A percentile compares a stretch with the other conserved stretches of the same genome.
Evolutionary conservation across 2,888 invertebrate species (phyloP).

Genomic region (Melieria omissa): DNA sequence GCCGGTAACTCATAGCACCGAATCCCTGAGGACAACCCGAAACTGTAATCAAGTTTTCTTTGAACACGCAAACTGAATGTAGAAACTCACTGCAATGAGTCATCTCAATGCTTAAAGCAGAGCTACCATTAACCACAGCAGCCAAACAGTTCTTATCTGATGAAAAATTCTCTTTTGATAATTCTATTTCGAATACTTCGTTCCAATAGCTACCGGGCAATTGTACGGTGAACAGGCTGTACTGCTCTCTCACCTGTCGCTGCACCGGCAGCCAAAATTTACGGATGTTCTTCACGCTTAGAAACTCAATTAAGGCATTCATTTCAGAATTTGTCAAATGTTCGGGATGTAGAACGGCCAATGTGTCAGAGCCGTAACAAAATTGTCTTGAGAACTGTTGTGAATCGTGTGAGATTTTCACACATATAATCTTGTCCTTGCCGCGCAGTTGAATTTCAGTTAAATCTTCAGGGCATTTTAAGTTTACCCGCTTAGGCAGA

Average conservation of each 20-base stretch:
- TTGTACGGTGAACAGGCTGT: slow-evolving; percentile 67
- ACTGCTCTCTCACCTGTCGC: slow-evolving; percentile 60
- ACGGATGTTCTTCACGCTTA: slow-evolving; percentile 41
- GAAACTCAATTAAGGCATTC: slow-evolving; percentile 57
- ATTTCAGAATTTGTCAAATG: slow-evolving; percentile 44
- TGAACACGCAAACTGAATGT: slow-evolving; percentile 55
- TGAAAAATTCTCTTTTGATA: slow-evolving; percentile 43
- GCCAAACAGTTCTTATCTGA: slow-evolving; percentile 53
- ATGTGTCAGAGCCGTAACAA: slow-evolving; percentile 56
- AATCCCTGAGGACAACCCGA: slow-evolving; percentile 53
- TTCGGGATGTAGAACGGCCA: slow-evolving; percentile 38
- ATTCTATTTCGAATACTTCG: slow-evolving; percentile 44
- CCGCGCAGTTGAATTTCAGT: slow-evolving; percentile 45
- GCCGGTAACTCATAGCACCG: slow-evolving; percentile 52
- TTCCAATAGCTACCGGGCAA: slow-evolving; percentile 67
- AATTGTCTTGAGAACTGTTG: slow-evolving; percentile 51
- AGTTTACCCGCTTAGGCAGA: slow-evolving; percentile 35
- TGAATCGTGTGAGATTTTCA: slow-evolving; percentile 56
- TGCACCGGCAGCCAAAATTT: slow-evolving; percentile 70
- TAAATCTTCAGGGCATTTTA: slow-evolving; percentile 55
- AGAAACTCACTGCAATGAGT: slow-evolving; percentile 49
- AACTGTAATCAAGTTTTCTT: slow-evolving; percentile 44
- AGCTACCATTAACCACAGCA: slow-evolving; percentile 30
- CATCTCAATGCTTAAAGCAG: slow-evolving; percentile 40
- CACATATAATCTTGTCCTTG: slow-evolving; percentile 50